Percentiles rank a stretch among this genome's conserved stretches.
These are phyloP conservation scores for Coccyzus lansbergi DNA, from an alignment of 2,797 vertebrate species.

Conservation along the genomic window DNA sequence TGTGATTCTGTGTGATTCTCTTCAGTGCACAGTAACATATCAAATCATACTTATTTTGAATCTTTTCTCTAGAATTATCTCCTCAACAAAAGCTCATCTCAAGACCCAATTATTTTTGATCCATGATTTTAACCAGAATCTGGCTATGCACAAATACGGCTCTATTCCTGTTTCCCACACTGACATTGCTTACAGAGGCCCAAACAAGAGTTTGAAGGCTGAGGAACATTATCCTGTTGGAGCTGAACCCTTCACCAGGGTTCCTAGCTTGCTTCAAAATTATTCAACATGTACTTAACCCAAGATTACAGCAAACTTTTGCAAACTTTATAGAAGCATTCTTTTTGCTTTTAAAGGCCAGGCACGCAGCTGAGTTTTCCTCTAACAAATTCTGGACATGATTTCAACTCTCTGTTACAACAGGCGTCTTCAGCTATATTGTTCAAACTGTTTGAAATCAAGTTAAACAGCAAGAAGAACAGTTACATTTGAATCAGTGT, in stretches of 20 bases:
- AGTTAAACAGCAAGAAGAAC: slow-evolving; percentile 12
- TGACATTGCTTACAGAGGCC: background rate
- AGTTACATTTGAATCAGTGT: background rate
- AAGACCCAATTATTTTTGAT: background rate
- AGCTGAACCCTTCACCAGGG: background rate
- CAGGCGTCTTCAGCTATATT: background rate
- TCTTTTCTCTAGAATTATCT: background rate
- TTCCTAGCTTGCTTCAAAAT: background rate
- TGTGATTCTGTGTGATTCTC: too few relatives aligned
- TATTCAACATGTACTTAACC: background rate
- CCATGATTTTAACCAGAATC: background rate
- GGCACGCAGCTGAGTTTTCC: background rate
- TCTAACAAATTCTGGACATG: background rate
- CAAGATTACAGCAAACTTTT: background rate
- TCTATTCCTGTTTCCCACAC: background rate
- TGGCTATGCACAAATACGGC: background rate
- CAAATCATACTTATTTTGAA: background rate
- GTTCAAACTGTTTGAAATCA: slow-evolving; percentile 27
- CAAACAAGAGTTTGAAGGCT: background rate
- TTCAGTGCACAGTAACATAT: background rate
- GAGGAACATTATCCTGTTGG: background rate
- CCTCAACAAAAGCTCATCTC: background rate
- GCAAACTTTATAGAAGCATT: background rate
- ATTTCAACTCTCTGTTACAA: background rate
- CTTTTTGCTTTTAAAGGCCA: background rate